Evolutionary conservation across 2,888 invertebrate genomes (phyloP), one percentile per base, ranked within the genome.

Genomic region (Stratiomys singularior): DNA sequence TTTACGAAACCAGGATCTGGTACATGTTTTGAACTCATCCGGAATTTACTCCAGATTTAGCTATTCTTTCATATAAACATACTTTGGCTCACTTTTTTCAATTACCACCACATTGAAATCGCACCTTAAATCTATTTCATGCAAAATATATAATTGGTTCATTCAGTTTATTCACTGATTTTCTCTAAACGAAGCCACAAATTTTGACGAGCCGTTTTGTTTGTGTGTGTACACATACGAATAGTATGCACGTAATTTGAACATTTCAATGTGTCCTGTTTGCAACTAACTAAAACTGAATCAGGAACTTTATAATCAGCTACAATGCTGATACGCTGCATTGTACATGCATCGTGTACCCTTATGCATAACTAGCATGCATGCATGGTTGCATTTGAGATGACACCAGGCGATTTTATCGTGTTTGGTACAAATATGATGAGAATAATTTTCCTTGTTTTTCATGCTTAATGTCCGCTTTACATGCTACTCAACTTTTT

Each of bases 361-460:
- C 5, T 37, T n/a, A 18, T 18, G 52, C 4, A 18, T 52, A 52
- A 52, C 52, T 15, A 52, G n/a, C n/a, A 52, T 52, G 7, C 9
- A 13, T 44, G 52, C 25, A n/a, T 60, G 21, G 58, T 60, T 60
- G 58, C 58, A 60, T 60, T 60, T 13, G 58, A 25, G 25, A 52
- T 52, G 52, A n/a, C 52, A 52, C 52, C 52, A 52, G 52, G 52
- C 52, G 52, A 52, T 52, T 52, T 52, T 52, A 13, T 13, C 52
- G 15, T 52, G 52, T 52, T 37, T 52, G 52, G 44, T 21, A 44
- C 67, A 72, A 72, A 72, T 27, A 72, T 72, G 71, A 56, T n/a
- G 52, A 72, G 66, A 18, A 30, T 28, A 44, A 74, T 74, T 60
- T 74, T 21, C 58, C 58, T 60, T 60, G 30, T 30, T 72, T 72